A percentile compares a stretch with the other conserved stretches of the same genome.
Conservation (phyloP, 2,797 vertebrate genomes). For the Eulemur albifrons region DNA sequence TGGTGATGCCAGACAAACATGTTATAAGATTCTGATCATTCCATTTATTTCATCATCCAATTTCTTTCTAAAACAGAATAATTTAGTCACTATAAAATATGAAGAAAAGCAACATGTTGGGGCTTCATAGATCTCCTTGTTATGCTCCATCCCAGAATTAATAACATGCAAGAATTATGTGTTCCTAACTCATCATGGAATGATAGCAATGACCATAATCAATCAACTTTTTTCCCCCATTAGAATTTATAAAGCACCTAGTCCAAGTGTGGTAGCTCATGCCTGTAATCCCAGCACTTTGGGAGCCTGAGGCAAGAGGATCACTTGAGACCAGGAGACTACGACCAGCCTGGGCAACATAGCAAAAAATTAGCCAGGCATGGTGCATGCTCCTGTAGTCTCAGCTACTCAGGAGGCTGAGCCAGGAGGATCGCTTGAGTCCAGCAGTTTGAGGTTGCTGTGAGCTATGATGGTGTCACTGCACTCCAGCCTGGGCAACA, state of each 20-base stretch:
- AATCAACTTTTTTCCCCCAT: neutral
- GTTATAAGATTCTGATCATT: neutral
- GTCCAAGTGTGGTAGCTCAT: no score
- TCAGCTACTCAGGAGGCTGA: no score
- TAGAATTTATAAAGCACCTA: neutral
- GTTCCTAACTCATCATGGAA: neutral
- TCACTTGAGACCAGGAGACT: no score
- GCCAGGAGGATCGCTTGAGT: no score
- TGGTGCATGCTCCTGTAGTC: no score
- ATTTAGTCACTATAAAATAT: slow-evolving; percentile 1
- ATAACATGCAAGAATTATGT: neutral
- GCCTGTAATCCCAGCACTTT: no score
- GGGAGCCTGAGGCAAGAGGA: no score
- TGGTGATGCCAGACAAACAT: neutral
- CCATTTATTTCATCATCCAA: neutral
- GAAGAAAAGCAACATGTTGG: neutral
- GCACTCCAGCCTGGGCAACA: no score
- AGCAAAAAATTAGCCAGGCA: no score
- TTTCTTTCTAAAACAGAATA: neutral
- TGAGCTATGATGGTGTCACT: no score
- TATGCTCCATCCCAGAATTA: neutral
- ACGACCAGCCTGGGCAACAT: no score
- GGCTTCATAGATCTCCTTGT: neutral
- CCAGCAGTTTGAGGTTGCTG: no score
- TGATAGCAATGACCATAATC: neutral